These are phyloP conservation scores for Drosophila rellima DNA, from an alignment of 2,888 invertebrate genomes.

Conservation along the genomic window DNA sequence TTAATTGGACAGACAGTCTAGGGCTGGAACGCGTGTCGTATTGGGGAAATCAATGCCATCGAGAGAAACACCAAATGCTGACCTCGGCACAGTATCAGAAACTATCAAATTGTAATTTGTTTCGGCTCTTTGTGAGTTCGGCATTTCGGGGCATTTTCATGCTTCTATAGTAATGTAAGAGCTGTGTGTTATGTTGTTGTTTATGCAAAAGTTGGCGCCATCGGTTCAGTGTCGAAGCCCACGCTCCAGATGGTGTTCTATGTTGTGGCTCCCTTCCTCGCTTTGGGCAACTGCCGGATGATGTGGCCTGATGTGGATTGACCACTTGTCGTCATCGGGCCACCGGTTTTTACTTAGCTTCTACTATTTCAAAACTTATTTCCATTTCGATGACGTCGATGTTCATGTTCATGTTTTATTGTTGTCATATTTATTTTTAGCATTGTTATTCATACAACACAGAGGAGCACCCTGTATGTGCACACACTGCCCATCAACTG, in stretches of 20 bases:
- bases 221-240: conserved; percentile 48
- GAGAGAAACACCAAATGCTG: conserved; percentile 27
- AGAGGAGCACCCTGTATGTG: conserved; percentile 30
- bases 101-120: conserved; percentile 58
- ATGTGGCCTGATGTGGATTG: conserved; percentile 21
- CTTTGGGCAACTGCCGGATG: conserved; percentile 10
- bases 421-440: conserved; percentile 75
- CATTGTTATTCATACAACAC: conserved; percentile 31
- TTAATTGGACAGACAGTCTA: conserved; percentile 47
- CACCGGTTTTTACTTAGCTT: conserved; percentile 43
- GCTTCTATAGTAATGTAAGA: conserved; percentile 2
- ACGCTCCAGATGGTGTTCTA: conserved; percentile 44
- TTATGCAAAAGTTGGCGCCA: conserved; percentile 67
- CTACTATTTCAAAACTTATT: conserved; percentile 30
- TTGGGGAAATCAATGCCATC: conserved; percentile 61
- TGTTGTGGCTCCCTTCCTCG: conserved; percentile 10
- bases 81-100: conserved; percentile 43
- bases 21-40: conserved; percentile 16
- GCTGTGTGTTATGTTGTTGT: conserved; percentile 47
- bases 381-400: conserved; percentile 55
- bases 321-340: conserved; percentile 60
- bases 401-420: conserved; percentile 19
- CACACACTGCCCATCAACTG: conserved; percentile 33
- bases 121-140: conserved; percentile 6
- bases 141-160: neutral